These are phyloP conservation scores for Centropyge bicolor DNA, from an alignment of 2,797 vertebrate species.

Conservation along the genomic window DNA sequence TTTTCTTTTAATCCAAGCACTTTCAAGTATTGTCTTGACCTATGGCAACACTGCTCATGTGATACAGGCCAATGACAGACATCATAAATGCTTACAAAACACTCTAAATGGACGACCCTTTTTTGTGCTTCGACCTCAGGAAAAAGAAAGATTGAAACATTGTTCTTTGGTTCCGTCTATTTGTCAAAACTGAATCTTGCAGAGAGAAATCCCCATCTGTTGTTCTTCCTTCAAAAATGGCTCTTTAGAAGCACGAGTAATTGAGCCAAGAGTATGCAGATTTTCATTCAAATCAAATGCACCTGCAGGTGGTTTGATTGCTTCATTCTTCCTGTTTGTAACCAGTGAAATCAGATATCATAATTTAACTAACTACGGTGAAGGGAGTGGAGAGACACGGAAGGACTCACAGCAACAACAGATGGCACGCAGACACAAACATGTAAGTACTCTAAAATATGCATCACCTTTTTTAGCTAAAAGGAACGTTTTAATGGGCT, in stretches of 20 bases:
- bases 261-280: neutral
- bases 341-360: neutral
- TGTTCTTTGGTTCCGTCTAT: neutral
- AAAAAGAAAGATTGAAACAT: neutral
- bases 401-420: neutral
- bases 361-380: neutral
- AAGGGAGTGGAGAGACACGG: neutral
- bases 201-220: neutral
- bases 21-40: no score
- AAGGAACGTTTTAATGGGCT: constrained; percentile 51
- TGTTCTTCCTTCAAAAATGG: no score
- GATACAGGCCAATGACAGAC: neutral
- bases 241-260: neutral
- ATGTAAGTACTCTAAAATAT: constrained; percentile 15
- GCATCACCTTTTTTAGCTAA: constrained; percentile 15
- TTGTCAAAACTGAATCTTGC: neutral
- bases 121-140: neutral
- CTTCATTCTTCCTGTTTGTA: neutral
- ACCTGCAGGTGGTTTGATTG: neutral
- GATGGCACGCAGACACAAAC: constrained; percentile 6
- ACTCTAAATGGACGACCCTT: neutral
- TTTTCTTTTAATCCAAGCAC: no score
- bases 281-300: neutral
- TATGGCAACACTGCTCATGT: no score
- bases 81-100: neutral